These are phyloP conservation scores for Ceratosolen fusciceps DNA, from an alignment of 1,140 invertebrate species.

Conservation along the genomic window DNA sequence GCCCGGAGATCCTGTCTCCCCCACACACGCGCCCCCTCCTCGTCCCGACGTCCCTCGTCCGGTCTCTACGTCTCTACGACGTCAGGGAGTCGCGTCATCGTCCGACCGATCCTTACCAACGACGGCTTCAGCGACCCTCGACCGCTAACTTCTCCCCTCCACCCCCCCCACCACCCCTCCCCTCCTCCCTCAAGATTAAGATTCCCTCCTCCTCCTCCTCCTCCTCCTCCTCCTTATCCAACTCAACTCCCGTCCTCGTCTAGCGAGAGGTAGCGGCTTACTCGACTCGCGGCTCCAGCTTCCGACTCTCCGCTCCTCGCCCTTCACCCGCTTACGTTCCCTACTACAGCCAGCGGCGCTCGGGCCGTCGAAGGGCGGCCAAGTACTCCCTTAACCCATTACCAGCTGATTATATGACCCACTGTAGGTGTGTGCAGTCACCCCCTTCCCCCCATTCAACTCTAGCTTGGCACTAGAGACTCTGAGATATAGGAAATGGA, in stretches of 20 bases:
- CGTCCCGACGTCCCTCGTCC: background rate
- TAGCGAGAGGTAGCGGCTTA: background rate
- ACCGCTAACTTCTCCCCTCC: background rate
- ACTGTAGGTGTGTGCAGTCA: no score
- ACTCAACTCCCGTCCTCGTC: background rate
- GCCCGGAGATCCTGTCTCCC: constrained; percentile 7
- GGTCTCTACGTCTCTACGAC: background rate
- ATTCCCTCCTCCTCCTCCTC: background rate
- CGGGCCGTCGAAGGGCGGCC: no score
- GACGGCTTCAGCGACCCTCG: background rate
- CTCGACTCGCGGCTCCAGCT: background rate
- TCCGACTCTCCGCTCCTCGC: background rate
- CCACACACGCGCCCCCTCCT: background rate
- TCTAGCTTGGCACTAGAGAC: no score
- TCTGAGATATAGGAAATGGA: no score
- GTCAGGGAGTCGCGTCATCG: background rate
- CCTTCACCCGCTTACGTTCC: no score
- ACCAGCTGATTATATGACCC: no score
- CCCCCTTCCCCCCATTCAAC: no score
- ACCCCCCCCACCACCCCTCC: constrained; percentile 22
- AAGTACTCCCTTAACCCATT: no score
- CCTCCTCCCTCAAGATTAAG: constrained; percentile 3
- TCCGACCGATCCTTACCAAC: no score
- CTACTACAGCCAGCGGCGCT: no score
- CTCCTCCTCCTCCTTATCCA: no score